Evolutionary conservation across 2,113 vertebrate species (phyloP), one percentile per base, ranked within the genome.

Genomic region (Platanista minor): DNA sequence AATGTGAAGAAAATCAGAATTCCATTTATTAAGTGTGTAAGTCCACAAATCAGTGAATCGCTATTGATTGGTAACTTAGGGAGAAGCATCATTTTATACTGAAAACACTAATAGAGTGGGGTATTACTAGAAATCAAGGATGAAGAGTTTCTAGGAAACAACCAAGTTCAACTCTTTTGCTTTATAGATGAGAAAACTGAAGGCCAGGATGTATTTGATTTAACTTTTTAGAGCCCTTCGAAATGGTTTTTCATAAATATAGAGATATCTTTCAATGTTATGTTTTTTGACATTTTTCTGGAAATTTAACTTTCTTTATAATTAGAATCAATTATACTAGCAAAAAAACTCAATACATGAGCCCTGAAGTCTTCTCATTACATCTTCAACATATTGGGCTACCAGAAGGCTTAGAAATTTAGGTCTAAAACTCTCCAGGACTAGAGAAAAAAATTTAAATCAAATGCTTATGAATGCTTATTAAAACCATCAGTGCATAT

Each of bases 1-100:
- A 71, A 92, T 83, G 75, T 97, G 86, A 91, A 66, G 54, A 93
- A 96, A 95, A 85, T 96, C 61, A 93, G 59, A 96, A 95, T 96
- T 95, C 36, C 72, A 95, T 72, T 93, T 95, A 89, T 91, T 96
- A 96, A 90, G 36, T 71, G 82, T 25, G 10, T 69, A 61, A 82
- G n/a, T 88, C 74, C 57, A 95, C 67, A 96, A 93, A 85, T 71
- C 62, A 91, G 71, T 87, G 89, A 96, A 87, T 82, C 86, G 8
- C 9, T 94, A 92, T 83, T 95, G 96, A 95, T 43, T 90, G 57
- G 23, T 75, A 84, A 59, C 54, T 87, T 72, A 92, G 31, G 4
- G 3, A 66, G 64, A 95, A 90, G 29, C 21, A 69, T 93, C 13
- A 23, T 80, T 89, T 93, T 62, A 83, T 8, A 86, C 33, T 90